Evolutionary conservation across 2,888 invertebrate genomes (phyloP).

Genomic region (Caenorhabditis panamensis): DNA sequence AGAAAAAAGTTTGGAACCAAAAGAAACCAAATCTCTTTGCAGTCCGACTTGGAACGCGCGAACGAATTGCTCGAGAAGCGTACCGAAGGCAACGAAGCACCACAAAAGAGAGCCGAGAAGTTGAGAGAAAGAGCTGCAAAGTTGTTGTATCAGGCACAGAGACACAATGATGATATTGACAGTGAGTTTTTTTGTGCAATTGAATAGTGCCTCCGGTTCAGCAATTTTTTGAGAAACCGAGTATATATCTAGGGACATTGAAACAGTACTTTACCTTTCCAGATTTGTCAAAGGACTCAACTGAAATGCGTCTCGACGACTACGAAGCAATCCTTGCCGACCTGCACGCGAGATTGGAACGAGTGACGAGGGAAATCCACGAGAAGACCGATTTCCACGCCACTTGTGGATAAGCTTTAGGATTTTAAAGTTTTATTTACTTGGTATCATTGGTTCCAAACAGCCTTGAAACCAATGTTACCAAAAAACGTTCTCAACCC

Average conservation of each 20-base stretch:
- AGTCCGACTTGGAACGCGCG: conserved; percentile 76
- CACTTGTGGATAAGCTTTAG: conserved; percentile 68
- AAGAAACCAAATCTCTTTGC: conserved; percentile 42
- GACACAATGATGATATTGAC: conserved; percentile 75
- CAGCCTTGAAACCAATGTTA: no score
- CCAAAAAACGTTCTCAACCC: neutral
- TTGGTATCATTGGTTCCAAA: no score
- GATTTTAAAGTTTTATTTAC: no score
- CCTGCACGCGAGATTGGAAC: conserved; percentile 71
- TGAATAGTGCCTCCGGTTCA: no score
- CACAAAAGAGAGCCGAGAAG: conserved; percentile 74
- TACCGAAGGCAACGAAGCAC: conserved; percentile 77
- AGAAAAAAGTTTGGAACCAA: no score
- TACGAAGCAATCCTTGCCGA: conserved; percentile 70
- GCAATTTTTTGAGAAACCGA: neutral
- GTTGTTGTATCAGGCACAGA: conserved; percentile 75
- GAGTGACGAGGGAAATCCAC: conserved; percentile 73
- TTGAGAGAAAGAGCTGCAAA: conserved; percentile 75
- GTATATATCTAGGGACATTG: neutral
- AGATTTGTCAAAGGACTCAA: conserved; percentile 75
- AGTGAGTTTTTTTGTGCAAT: conserved; percentile 55
- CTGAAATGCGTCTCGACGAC: conserved; percentile 75
- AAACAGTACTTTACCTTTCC: conserved; percentile 44
- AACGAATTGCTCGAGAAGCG: conserved; percentile 71
- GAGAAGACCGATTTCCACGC: conserved; percentile 75